phyloP scores from a whole-genome alignment of 2,113 vertebrate species.

The Xiphophorus hellerii region DNA sequence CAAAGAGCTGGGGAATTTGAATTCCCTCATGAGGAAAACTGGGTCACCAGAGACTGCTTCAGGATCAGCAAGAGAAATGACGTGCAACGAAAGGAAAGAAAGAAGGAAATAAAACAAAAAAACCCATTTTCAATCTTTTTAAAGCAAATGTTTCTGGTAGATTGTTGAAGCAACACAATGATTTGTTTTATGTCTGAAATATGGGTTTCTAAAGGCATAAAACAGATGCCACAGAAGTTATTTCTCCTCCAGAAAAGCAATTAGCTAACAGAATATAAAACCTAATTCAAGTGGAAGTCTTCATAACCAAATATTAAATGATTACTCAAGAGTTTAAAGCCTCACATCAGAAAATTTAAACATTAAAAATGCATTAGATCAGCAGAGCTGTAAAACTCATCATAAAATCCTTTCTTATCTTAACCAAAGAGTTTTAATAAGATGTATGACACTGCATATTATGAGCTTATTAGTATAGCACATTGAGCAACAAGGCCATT shows the following conservation, averaged over 20 bases:
- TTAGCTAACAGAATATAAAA: neutral
- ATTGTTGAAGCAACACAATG: neutral
- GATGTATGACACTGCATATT: neutral
- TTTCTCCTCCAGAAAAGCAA: neutral
- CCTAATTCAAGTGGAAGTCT: neutral
- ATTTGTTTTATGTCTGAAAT: neutral
- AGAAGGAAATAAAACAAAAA: neutral
- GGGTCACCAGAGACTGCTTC: slow-evolving; percentile 15
- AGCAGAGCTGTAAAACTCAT: neutral
- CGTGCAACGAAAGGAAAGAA: neutral
- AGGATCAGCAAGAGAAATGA: slow-evolving; percentile 4
- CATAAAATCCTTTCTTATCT: neutral
- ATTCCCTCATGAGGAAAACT: slow-evolving; percentile 15
- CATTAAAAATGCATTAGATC: neutral
- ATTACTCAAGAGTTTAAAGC: neutral
- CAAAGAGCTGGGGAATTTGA: slow-evolving; percentile 22
- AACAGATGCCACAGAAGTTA: neutral
- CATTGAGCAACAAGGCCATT: no score
- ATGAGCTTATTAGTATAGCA: no score
- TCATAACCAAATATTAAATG: neutral
- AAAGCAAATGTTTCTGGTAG: neutral
- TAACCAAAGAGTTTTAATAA: neutral
- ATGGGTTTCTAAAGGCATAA: neutral
- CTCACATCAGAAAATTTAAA: neutral
- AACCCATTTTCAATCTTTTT: neutral